These are phyloP conservation scores for Hemicordylus capensis DNA, from an alignment of 2,113 vertebrate species.

Conservation along the genomic window DNA sequence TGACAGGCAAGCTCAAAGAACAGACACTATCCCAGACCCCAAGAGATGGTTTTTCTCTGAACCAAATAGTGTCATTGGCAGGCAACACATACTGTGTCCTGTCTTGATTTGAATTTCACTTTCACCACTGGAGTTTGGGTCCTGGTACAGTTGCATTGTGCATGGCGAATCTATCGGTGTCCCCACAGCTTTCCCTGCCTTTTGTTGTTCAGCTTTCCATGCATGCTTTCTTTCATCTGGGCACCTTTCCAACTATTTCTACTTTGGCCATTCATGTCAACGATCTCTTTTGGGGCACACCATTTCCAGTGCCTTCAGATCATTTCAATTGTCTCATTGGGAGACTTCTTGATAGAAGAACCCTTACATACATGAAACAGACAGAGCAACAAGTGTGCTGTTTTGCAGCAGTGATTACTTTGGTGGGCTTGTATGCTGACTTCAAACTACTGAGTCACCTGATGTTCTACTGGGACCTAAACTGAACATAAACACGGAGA, in stretches of 20 bases:
- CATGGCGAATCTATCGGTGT: rapidly evolving
- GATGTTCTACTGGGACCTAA: rapidly evolving
- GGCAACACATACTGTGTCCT: neutral
- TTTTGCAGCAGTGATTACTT: neutral
- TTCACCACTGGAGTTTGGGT: neutral
- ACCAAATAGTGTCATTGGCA: constrained; percentile 3
- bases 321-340: neutral
- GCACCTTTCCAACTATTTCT: constrained; percentile 22
- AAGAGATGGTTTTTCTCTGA: neutral
- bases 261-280: constrained; percentile 26
- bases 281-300: constrained; percentile 32
- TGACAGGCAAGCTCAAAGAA: neutral
- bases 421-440: neutral
- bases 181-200: neutral
- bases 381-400: neutral
- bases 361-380: rapidly evolving
- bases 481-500: neutral
- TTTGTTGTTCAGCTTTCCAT: neutral
- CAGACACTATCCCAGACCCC: rapidly evolving
- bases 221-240: rapidly evolving
- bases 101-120: neutral
- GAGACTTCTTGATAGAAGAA: neutral
- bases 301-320: constrained; percentile 36
- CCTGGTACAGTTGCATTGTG: rapidly evolving
- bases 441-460: rapidly evolving